These are phyloP conservation scores for Agrotis puta DNA, from an alignment of 2,888 invertebrate genomes.

Conservation along the genomic window DNA sequence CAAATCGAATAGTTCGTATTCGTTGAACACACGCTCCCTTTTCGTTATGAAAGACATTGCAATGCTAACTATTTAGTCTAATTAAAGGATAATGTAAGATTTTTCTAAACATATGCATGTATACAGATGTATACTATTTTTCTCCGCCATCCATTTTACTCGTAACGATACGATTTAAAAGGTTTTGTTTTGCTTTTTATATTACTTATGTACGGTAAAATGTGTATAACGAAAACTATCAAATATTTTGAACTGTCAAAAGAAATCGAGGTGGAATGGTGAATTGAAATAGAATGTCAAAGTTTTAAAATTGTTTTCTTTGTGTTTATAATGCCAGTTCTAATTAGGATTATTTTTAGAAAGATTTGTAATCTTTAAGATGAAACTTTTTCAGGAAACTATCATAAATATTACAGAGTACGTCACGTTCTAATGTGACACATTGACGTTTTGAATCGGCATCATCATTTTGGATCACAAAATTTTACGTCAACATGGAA, in stretches of 20 bases:
- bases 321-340: conserved; percentile 21
- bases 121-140: conserved; percentile 76
- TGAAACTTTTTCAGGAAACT: conserved; percentile 12
- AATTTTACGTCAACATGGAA: conserved; percentile 75
- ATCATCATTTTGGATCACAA: conserved; percentile 65
- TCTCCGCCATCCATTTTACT: conserved; percentile 83
- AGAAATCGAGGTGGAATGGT: conserved; percentile 82
- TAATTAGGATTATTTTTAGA: not conserved
- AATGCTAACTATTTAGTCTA: conserved; percentile 69
- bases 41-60: conserved; percentile 89
- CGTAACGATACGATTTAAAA: conserved; percentile 80
- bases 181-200: conserved; percentile 74
- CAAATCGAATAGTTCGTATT: conserved; percentile 85
- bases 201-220: conserved; percentile 69
- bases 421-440: conserved; percentile 23
- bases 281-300: conserved; percentile 82
- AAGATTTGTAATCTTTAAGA: conserved; percentile 8
- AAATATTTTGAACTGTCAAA: conserved; percentile 86
- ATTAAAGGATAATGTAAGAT: conserved; percentile 72
- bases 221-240: conserved; percentile 84
- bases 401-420: not conserved
- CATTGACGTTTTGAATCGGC: not conserved
- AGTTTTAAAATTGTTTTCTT: conserved; percentile 55
- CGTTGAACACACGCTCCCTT: conserved; percentile 87
- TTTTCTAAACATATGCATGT: conserved; percentile 77